Conservation (phyloP, 2,113 vertebrate genomes). For the Callaeas wilsoni region DNA sequence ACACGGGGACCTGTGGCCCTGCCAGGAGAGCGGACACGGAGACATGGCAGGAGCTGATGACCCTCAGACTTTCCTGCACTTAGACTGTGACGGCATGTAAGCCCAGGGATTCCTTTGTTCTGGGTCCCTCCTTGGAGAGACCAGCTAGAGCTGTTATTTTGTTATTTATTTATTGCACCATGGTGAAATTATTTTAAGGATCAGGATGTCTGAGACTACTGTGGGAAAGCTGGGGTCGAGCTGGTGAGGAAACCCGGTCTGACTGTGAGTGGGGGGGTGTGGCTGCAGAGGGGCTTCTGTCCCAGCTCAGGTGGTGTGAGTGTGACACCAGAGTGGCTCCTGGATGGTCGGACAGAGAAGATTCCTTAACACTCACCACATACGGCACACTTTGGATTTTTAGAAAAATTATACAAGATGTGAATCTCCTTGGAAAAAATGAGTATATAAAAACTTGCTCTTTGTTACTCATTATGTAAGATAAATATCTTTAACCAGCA, state of each 20-base stretch:
- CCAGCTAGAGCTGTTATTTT: neutral
- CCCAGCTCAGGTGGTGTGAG: fast-evolving
- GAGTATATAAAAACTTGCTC: neutral
- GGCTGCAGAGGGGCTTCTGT: neutral
- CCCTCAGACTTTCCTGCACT: neutral
- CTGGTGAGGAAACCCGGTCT: neutral
- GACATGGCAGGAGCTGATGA: neutral
- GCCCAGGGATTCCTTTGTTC: neutral
- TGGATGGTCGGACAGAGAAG: neutral
- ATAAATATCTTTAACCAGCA: neutral
- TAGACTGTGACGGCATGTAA: neutral
- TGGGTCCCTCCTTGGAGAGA: neutral
- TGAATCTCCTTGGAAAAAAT: neutral
- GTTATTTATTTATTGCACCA: neutral
- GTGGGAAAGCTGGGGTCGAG: fast-evolving
- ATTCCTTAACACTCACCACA: neutral
- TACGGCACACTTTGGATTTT: neutral
- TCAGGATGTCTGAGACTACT: fast-evolving
- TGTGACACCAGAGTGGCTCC: neutral
- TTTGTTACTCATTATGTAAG: neutral
- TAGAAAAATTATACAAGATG: neutral
- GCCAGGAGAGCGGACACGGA: neutral
- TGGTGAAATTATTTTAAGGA: neutral
- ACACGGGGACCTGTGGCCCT: fast-evolving
- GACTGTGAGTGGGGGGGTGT: fast-evolving